Evolutionary conservation across 37 sponge, comb jelly and placozoan genomes (phyloP).

Genomic region (Crambe crambe): DNA sequence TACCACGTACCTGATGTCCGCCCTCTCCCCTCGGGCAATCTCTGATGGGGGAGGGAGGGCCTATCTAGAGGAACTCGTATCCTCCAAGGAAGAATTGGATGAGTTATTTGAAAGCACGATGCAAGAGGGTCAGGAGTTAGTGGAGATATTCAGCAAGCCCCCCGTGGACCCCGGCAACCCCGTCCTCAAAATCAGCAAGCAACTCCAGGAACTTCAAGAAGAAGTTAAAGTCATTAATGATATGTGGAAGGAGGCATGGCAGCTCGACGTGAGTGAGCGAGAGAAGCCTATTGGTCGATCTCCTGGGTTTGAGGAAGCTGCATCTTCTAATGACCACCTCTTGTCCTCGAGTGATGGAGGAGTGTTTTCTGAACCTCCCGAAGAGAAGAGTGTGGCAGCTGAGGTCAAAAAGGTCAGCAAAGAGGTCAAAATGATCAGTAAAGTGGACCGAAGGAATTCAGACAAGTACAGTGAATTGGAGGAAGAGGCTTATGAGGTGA

Average conservation of each 20-base stretch:
- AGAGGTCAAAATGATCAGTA: neutral
- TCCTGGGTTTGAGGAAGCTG: neutral
- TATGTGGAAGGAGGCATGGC: constrained; percentile 22
- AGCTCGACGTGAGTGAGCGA: neutral
- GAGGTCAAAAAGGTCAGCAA: constrained; percentile 12
- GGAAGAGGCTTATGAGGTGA: constrained; percentile 47
- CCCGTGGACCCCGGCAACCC: neutral
- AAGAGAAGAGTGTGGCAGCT: neutral
- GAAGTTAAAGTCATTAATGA: constrained; percentile 5
- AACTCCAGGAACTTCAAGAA: constrained; percentile 1
- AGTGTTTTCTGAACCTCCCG: neutral
- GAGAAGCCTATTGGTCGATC: neutral
- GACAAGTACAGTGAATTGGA: constrained; percentile 39
- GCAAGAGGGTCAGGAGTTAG: neutral
- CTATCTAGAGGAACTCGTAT: neutral
- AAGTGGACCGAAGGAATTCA: neutral
- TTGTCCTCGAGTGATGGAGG: neutral
- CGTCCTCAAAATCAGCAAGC: neutral
- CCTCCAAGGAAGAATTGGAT: neutral
- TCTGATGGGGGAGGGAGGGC: neutral
- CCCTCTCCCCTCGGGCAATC: constrained; percentile 2
- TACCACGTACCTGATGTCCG: neutral
- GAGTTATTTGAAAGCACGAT: neutral
- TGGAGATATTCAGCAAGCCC: constrained; percentile 18
- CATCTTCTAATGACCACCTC: neutral